These are phyloP conservation scores for Cinara cedri DNA, from an alignment of 2,888 invertebrate genomes.

Conservation along the genomic window DNA sequence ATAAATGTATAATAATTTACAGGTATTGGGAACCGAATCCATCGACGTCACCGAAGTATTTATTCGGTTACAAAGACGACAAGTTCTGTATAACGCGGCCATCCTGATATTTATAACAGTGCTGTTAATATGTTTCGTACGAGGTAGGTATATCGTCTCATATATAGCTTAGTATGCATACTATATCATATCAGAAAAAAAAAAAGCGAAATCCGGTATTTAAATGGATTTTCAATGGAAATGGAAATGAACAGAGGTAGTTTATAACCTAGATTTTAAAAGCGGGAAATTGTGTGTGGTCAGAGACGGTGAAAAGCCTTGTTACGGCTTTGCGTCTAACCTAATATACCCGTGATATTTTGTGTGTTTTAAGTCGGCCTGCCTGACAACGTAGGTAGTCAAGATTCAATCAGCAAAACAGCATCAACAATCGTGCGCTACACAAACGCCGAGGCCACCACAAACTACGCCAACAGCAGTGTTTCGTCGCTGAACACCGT, in stretches of 20 bases:
- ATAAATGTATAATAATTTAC: background rate
- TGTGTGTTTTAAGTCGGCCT: constrained; percentile 26
- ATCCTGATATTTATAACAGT: constrained; percentile 48
- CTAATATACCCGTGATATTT: too few relatives aligned
- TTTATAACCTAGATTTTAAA: too few relatives aligned
- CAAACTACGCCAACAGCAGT: constrained; percentile 12
- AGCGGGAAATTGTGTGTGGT: too few relatives aligned
- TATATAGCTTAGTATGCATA: too few relatives aligned
- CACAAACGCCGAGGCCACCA: background rate
- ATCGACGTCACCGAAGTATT: constrained; percentile 53
- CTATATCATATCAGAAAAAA: too few relatives aligned
- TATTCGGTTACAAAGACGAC: constrained; percentile 40
- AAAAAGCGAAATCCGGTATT: too few relatives aligned
- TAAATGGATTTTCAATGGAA: too few relatives aligned
- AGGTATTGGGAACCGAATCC: constrained; percentile 47
- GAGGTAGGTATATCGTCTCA: constrained; percentile 36
- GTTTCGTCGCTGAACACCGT: background rate
- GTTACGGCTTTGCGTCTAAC: too few relatives aligned
- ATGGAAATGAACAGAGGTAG: too few relatives aligned
- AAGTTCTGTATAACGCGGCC: constrained; percentile 41
- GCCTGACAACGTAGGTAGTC: constrained; percentile 7
- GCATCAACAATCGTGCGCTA: constrained; percentile 39
- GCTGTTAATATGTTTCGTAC: constrained; percentile 36
- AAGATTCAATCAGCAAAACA: background rate
- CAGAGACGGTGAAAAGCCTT: too few relatives aligned